Base-by-base conservation (phyloP, 1,140 invertebrate genomes). In the Littorina saxatilis region DNA sequence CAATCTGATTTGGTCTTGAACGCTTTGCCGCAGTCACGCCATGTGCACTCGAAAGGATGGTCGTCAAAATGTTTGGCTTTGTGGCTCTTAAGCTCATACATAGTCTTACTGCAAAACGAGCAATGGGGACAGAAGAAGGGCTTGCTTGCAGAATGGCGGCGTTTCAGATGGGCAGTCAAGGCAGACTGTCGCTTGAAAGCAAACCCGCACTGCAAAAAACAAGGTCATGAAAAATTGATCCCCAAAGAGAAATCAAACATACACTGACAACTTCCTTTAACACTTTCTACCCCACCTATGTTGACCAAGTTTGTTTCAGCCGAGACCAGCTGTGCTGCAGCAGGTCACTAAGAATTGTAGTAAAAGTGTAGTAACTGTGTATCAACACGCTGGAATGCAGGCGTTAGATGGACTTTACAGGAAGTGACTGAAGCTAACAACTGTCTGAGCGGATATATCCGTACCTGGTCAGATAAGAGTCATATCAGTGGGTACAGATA, bases 1-100 rank as follows among this genome's bases (percentile, higher is more conserved):
- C 55, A 78, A 58, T 78, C 76, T 39, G 76, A 78, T 39, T 78
- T 78, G 29, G 76, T 78, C 76, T 78, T 78, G 76, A 58, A 78
- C 13, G 55, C 58, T 58, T 39, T 58, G 29, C n/a, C 13, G 35
- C 76, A 78, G 76, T 47, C 76, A n/a, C 55, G 55, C n/a, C n/a
- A 63, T 4, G 13, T 40, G 35, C 76, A 78, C 35, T 2, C 2
- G 58, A 40, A 78, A 20, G 76, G 76, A 29, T 58, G 76, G 23
- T 40, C 23, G 35, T 78, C 20, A 15, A 32, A 43, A 58, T 78
- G 76, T 23, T 40, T 63, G 55, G 76, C 58, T 58, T 78, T 63
- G 55, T 78, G 76, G 76, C 58, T 63, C 13, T 43, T n/a, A 37
- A 78, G 39, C 27, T 78, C 76, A 9, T 27, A 78, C 13, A 39